Conservation (phyloP, 2,888 invertebrate genomes). For the Chrysolina americana region DNA sequence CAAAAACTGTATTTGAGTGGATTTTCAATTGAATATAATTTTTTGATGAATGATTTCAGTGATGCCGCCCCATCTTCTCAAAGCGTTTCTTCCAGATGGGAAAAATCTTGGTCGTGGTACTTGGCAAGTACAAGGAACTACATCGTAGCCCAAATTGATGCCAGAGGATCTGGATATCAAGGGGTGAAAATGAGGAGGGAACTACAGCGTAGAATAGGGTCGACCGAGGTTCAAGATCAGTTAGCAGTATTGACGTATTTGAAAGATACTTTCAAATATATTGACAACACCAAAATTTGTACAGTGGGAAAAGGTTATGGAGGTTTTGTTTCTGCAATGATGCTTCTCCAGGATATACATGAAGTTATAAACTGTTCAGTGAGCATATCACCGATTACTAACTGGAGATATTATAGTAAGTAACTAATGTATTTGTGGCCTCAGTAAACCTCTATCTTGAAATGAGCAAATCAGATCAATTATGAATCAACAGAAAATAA, state of each 20-base stretch:
- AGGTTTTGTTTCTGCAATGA: conserved; percentile 86
- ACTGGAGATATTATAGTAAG: conserved; percentile 85
- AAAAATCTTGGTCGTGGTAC: conserved; percentile 88
- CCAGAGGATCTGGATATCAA: conserved; percentile 84
- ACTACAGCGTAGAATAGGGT: conserved; percentile 79
- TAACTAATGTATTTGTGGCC: conserved; percentile 41
- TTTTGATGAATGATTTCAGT: conserved; percentile 67
- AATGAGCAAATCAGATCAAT: too few relatives aligned
- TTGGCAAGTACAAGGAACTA: conserved; percentile 86
- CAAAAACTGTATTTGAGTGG: not conserved
- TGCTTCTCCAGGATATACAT: conserved; percentile 82
- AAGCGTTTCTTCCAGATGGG: conserved; percentile 85
- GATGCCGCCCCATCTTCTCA: conserved; percentile 89
- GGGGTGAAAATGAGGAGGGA: conserved; percentile 73
- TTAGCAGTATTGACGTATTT: conserved; percentile 78
- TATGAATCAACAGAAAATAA: too few relatives aligned
- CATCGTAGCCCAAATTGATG: conserved; percentile 91
- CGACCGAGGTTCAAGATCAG: conserved; percentile 78
- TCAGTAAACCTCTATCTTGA: too few relatives aligned
- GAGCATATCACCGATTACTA: conserved; percentile 89
- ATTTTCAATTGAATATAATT: not conserved
- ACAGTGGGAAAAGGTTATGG: conserved; percentile 93
- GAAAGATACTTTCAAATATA: conserved; percentile 84
- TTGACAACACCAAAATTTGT: conserved; percentile 85
- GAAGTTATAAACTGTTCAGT: conserved; percentile 88